Evolutionary conservation across 2,113 vertebrate species (phyloP), one percentile per base, ranked within the genome.

Genomic region (Labrus mixtus): DNA sequence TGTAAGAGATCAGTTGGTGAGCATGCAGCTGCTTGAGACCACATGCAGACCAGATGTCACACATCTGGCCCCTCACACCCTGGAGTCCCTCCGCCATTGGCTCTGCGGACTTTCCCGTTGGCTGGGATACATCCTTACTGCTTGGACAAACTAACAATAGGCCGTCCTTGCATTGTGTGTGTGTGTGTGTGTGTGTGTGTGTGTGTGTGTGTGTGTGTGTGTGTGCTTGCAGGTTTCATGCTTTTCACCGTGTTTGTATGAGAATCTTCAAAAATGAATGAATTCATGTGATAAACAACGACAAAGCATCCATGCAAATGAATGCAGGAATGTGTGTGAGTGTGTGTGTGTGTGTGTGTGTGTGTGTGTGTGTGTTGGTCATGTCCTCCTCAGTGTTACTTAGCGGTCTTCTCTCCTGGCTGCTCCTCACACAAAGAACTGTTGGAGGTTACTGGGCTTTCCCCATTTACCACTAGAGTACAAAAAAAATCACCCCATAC

Each of bases 401-500:
- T 55, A 87, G 86, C 17, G 77, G 89, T 83, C 79, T 76, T 65
- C 59, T 83, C 73, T 79, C 59, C 85, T 90, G 91, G 86, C 89
- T 85, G 81, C 81, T 67, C 68, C 75, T 89, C 88, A 84, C 82
- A 83, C 66, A 75, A 70, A 82, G 68, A 63, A 82, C 86, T 79
- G 69, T 82, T 78, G 87, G 85, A 92, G 86, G 88, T 87, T 85
- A 85, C 91, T 91, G 92, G 91, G 90, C 90, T 91, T 93, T 90
- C 88, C 90, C 91, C 71, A 71, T 90, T 79, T 55, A 76, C 85
- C 87, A 91, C 88, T 74, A 89, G 63, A 84, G 81, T 83, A 84
- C 79, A 89, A 89, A 90, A 82, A 91, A 82, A 91, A 65, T 82
- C 67, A 79, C 68, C 68, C 78, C 75, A 77, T 68, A 73, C 64